Evolutionary conservation across 2,888 invertebrate genomes (phyloP).

Genomic region (Cephus runcator): DNA sequence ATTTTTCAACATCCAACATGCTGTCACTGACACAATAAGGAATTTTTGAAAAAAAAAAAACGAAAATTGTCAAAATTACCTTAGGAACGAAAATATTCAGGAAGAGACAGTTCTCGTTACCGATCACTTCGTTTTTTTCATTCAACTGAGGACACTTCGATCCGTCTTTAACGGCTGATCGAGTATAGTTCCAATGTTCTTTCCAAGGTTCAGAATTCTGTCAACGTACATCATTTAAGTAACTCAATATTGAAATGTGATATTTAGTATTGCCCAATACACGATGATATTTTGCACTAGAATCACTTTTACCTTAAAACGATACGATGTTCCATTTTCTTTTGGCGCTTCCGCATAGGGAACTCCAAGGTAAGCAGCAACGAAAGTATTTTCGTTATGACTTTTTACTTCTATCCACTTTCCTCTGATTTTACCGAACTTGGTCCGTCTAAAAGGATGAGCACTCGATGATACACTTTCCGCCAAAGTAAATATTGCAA

Average conservation of each 20-base stretch:
- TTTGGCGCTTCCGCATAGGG: constrained; percentile 56
- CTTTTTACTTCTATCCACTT: constrained; percentile 27
- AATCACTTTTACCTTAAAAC: constrained; percentile 48
- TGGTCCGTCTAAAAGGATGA: not conserved
- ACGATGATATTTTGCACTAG: no score
- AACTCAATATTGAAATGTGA: no score
- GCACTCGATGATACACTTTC: not conserved
- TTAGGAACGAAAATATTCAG: constrained; percentile 54
- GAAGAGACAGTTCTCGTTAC: constrained; percentile 55
- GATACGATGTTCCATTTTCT: constrained; percentile 35
- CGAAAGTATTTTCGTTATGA: fast-evolving
- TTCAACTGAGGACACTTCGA: constrained; percentile 43
- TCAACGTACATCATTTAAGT: not conserved
- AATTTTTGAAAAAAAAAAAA: no score
- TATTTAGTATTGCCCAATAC: no score
- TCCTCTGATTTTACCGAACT: constrained; percentile 27
- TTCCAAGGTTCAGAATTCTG: constrained; percentile 47
- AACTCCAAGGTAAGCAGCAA: constrained; percentile 51
- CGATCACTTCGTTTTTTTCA: constrained; percentile 21
- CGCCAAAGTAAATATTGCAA: not conserved
- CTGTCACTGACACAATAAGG: not conserved
- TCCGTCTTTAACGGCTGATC: constrained; percentile 39
- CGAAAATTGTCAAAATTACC: constrained; percentile 36
- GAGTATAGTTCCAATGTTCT: constrained; percentile 36
- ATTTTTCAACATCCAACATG: not conserved